A percentile compares a stretch with the other conserved stretches of the same genome.
phyloP scores from a whole-genome alignment of 2,797 vertebrate species.

The Hypotaenidia okinawae region DNA sequence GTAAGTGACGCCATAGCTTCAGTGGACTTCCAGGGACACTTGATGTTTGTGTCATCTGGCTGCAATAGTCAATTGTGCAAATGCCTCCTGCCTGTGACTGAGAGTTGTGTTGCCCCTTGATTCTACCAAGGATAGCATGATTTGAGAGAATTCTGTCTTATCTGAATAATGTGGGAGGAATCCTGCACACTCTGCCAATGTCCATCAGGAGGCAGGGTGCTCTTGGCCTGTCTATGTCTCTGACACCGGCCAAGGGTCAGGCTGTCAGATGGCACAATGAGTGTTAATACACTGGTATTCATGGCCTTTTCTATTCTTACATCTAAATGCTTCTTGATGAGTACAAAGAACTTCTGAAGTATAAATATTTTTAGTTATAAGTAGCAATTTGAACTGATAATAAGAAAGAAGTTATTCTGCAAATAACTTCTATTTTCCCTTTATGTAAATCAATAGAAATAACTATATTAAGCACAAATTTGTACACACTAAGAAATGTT shows the following conservation, averaged over 20 bases:
- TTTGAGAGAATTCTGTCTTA: background rate
- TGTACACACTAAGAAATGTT: background rate
- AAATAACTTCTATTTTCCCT: background rate
- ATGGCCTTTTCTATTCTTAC: background rate
- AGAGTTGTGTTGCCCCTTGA: too few relatives aligned
- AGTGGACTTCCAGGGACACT: background rate
- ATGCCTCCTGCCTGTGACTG: background rate
- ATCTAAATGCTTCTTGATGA: background rate
- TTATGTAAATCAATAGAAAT: background rate
- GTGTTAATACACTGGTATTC: background rate
- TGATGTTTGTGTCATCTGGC: background rate
- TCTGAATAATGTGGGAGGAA: background rate
- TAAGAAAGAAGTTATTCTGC: background rate
- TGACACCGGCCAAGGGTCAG: background rate
- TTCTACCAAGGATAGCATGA: background rate
- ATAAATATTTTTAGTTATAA: background rate
- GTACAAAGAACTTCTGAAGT: background rate
- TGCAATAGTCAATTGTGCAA: background rate
- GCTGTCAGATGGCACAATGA: background rate
- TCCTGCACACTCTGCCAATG: too few relatives aligned
- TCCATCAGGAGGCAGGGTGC: background rate
- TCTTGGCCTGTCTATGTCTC: background rate
- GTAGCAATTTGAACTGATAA: background rate
- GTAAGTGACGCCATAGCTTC: accelerated
- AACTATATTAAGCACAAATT: background rate